phyloP scores from a whole-genome alignment of 2,888 invertebrate species.

The Polyommatus icarus region DNA sequence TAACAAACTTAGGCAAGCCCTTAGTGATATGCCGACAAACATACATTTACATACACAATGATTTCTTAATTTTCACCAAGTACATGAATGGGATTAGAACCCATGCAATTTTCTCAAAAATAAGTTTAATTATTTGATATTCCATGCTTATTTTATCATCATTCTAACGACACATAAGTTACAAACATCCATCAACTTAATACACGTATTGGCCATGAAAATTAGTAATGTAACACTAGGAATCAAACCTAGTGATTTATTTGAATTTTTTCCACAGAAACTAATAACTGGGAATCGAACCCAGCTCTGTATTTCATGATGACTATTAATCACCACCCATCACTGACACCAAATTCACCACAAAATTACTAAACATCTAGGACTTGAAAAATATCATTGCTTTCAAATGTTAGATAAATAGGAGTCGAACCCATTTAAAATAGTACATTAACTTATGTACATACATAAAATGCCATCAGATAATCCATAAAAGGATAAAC shows the following conservation, averaged over 20 bases:
- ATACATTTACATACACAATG: not conserved
- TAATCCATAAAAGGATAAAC: not conserved
- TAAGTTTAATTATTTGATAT: not conserved
- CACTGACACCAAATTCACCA: not conserved
- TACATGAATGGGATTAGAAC: slow-evolving; percentile 40
- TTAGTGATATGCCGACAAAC: not conserved
- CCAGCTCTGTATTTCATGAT: not conserved
- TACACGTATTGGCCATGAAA: not conserved
- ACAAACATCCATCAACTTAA: not conserved
- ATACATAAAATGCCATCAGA: not conserved
- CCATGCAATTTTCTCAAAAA: slow-evolving; percentile 26
- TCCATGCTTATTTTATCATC: not conserved
- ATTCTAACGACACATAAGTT: not conserved
- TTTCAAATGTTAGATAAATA: not conserved
- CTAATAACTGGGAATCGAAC: slow-evolving; percentile 36
- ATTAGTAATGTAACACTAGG: not conserved
- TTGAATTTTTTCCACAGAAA: not conserved
- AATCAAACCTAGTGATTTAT: not conserved
- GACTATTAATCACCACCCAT: not conserved
- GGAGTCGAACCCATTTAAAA: slow-evolving; percentile 37
- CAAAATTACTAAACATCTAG: not conserved
- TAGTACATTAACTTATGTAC: not conserved
- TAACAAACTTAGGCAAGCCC: not conserved
- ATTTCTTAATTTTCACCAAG: not conserved
- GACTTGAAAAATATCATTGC: not conserved